Base-by-base conservation (phyloP, 2,888 invertebrate species). In the Belgica antarctica region DNA sequence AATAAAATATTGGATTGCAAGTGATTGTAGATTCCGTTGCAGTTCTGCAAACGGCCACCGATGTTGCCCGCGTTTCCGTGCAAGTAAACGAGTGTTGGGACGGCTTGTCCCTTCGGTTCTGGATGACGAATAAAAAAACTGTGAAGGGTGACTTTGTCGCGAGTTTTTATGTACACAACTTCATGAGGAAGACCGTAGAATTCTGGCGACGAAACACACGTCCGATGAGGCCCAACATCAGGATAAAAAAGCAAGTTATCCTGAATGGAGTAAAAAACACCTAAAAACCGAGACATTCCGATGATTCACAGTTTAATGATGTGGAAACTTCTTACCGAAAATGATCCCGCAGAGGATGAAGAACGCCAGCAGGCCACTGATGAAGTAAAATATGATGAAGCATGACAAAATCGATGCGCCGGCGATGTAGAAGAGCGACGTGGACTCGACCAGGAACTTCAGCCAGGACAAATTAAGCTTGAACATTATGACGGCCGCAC, bases 21-120 rank as follows among this genome's bases (percentile, higher is more conserved):
- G 76, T 89, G 86, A 74, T 89, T 86, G 78, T 89, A 94, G 71
- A 96, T 83, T 2, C 91, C 93, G 73, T 88, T 87, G n/a, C 90
- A 90, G 82, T 96, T 96, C 75, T 90, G 87, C 75, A 96, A 82
- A 73, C 93, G 87, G 77, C 96, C 96, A 0, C 96, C 96, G 85
- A 96, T 93, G 78, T 96, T 97, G 12, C 96, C 96, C 68, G 96
- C 96, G 85, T 96, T 97, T 4, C 96, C 96, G 82, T 97, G 96
- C 73, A 96, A 88, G 80, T 92, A 95, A 65, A 96, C 81, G 76
- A 96, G 82, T 8, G 96, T 96, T 0, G 94, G 92, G 68, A 86
- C 87, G 75, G 85, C 83, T 73, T 86, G 85, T 74, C 86, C 86
- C 72, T 86, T 85, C 59, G 85, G 85, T 71, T 84, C 83, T 1